A percentile compares a stretch with the other conserved stretches of the same genome.
phyloP scores from a whole-genome alignment of 2,113 vertebrate genomes.

The Rutilus rutilus region DNA sequence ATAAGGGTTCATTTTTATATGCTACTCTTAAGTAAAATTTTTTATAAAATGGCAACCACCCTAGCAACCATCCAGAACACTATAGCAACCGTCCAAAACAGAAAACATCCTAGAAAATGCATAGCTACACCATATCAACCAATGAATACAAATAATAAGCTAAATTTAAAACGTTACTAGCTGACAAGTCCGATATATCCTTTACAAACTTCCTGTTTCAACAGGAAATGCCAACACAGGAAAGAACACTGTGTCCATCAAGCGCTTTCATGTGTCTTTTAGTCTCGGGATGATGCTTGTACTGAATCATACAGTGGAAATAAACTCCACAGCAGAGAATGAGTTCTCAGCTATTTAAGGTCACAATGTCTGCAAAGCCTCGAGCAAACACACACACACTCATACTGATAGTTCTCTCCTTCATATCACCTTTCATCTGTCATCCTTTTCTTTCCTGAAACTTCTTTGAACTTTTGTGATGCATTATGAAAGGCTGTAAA shows the following conservation, averaged over 20 bases:
- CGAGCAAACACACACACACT: not conserved
- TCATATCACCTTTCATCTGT: conserved; percentile 2
- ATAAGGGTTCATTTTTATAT: no score
- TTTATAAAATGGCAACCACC: no score
- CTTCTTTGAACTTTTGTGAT: conserved; percentile 19
- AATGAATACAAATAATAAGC: no score
- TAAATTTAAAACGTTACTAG: no score
- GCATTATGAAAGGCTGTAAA: not conserved
- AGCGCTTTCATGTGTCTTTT: conserved; percentile 7
- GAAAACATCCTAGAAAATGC: no score
- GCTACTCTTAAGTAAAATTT: no score
- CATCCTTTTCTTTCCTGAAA: conserved; percentile 1
- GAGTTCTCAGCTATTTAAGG: conserved; percentile 18
- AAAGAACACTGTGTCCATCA: not conserved
- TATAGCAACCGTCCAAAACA: no score
- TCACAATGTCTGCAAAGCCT: conserved; percentile 6
- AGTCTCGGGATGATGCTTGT: not conserved
- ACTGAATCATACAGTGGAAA: conserved; percentile 16
- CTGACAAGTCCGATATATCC: not conserved
- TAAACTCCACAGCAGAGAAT: not conserved
- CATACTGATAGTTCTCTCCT: not conserved
- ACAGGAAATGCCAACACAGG: not conserved
- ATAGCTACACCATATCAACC: no score
- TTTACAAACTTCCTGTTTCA: not conserved
- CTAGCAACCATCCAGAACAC: no score